A percentile compares a stretch with the other conserved stretches of the same genome.
phyloP scores from a whole-genome alignment of 2,888 invertebrate genomes.

The Leptopilina syphax region DNA sequence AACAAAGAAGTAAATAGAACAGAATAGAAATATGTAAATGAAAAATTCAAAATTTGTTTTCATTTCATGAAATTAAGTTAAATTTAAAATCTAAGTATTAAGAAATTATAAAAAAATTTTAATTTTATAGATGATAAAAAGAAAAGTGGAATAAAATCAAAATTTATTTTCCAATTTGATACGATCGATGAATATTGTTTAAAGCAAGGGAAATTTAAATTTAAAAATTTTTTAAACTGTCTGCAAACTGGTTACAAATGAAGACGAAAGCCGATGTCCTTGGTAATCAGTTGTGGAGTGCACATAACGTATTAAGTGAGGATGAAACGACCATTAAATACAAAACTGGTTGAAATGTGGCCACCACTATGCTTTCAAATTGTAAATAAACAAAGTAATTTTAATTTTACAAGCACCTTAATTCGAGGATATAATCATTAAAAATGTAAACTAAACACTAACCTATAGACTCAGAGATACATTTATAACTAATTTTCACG shows the following conservation, averaged over 20 bases:
- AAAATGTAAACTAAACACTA: no score
- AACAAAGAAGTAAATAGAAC: no score
- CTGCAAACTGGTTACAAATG: constrained; percentile 5
- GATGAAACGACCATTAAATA: constrained; percentile 18
- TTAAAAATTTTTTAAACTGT: not conserved
- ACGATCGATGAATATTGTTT: not conserved
- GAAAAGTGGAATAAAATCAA: not conserved
- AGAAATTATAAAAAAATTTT: not conserved
- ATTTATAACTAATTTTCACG: no score
- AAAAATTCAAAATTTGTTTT: no score
- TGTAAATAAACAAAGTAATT: constrained; percentile 16
- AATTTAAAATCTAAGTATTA: no score
- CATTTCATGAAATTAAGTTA: no score
- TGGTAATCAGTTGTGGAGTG: constrained; percentile 5
- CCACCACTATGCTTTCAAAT: constrained; percentile 4
- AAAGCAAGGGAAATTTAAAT: not conserved
- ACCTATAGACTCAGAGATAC: no score
- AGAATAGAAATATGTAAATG: no score
- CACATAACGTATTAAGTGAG: constrained; percentile 11
- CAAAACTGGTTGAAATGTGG: not conserved
- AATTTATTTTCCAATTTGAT: not conserved
- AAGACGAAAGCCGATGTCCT: constrained; percentile 11
- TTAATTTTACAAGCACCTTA: not conserved
- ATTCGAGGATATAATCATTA: no score
- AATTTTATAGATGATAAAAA: not conserved